phyloP scores from a whole-genome alignment of 2,888 invertebrate species.

The Brachylomia viminalis region DNA sequence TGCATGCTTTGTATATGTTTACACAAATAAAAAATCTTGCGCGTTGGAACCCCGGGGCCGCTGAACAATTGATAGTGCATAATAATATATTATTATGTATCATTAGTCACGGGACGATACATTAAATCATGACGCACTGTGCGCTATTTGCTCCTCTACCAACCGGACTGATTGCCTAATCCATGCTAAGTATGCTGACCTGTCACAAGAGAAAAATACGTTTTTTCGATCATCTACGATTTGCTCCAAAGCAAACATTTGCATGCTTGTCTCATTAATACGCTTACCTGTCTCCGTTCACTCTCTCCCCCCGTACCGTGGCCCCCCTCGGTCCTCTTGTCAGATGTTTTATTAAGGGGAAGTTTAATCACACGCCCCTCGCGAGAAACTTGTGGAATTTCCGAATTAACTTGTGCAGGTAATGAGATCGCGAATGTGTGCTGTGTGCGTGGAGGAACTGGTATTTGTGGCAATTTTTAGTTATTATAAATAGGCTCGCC shows the following conservation, averaged over 20 bases:
- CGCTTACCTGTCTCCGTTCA: conserved; percentile 13
- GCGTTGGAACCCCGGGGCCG: not conserved
- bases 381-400: conserved; percentile 66
- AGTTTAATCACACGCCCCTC: conserved; percentile 67
- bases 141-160: not conserved
- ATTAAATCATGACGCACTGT: not conserved
- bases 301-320: not conserved
- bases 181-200: not conserved
- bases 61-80: not conserved
- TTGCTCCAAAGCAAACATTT: not conserved
- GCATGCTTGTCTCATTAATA: conserved; percentile 30
- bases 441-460: conserved; percentile 8
- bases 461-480: not conserved
- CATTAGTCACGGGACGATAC: no score
- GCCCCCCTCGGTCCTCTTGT: conserved; percentile 26
- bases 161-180: not conserved
- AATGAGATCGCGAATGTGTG: conserved; percentile 60
- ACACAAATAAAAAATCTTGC: not conserved
- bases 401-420: conserved; percentile 67
- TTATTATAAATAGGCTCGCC: conserved; percentile 6
- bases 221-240: not conserved
- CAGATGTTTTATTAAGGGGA: conserved; percentile 69
- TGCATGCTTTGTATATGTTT: not conserved
- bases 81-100: not conserved
- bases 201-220: not conserved